Conservation (phyloP, 2,113 vertebrate species). For the Falco punctatus region DNA sequence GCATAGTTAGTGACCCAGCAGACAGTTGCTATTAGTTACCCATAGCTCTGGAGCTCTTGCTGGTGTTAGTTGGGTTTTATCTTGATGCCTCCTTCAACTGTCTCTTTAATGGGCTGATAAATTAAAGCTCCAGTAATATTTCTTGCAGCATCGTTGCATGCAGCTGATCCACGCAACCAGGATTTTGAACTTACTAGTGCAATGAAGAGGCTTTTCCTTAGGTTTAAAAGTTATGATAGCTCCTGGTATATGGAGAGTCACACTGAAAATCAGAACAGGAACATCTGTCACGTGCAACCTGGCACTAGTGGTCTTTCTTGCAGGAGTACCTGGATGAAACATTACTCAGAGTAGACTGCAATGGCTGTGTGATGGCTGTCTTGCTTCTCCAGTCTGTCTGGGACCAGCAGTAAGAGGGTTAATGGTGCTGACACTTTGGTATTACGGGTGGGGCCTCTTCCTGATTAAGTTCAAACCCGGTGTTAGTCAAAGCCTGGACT, state of each 20-base stretch:
- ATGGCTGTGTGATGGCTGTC: neutral
- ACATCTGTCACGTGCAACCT: neutral
- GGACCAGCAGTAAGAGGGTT: neutral
- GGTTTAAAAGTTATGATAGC: neutral
- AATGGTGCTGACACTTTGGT: neutral
- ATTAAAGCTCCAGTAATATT: neutral
- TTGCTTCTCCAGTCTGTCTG: neutral
- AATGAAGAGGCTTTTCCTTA: neutral
- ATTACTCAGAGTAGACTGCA: neutral
- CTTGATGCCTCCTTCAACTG: neutral
- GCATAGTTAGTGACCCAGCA: neutral
- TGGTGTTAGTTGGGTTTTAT: neutral
- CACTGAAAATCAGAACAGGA: neutral
- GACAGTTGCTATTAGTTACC: neutral
- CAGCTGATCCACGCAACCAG: neutral
- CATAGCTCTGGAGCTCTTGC: neutral
- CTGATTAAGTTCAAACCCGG: neutral
- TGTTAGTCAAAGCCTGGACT: neutral
- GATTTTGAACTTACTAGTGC: neutral
- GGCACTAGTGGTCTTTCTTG: neutral
- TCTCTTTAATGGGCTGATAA: neutral
- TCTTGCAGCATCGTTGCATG: too few relatives aligned
- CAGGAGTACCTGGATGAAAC: neutral
- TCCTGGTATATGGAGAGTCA: neutral
- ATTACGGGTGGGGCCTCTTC: neutral